These are phyloP conservation scores for Menidia beryllina DNA, from an alignment of 2,113 vertebrate genomes.

Conservation along the genomic window DNA sequence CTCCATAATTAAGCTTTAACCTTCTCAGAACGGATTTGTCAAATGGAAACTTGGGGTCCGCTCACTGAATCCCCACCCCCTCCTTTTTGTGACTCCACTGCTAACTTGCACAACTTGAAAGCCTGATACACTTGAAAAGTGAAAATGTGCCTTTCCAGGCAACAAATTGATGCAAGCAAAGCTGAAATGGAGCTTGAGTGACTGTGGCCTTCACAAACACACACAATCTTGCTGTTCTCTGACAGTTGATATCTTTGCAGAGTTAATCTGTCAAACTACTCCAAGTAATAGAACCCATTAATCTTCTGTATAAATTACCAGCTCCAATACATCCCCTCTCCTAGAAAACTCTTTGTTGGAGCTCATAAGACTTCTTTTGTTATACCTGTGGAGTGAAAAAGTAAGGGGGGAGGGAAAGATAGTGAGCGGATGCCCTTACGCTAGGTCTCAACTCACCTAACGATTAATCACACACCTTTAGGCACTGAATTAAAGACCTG, in stretches of 20 bases:
- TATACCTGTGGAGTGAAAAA: slow-evolving; percentile 76
- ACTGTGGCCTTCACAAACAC: slow-evolving; percentile 10
- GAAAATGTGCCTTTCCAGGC: slow-evolving; percentile 1
- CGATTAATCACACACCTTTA: slow-evolving; percentile 81
- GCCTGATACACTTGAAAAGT: slow-evolving; percentile 1
- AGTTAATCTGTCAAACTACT: slow-evolving; percentile 65
- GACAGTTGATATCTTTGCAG: slow-evolving; percentile 40
- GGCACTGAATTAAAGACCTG: slow-evolving; percentile 80
- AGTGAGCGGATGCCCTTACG: slow-evolving; percentile 52
- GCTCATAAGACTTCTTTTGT: slow-evolving; percentile 77
- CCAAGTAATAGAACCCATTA: slow-evolving; percentile 68
- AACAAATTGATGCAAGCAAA: not conserved
- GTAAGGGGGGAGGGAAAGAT: slow-evolving; percentile 58
- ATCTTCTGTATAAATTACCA: slow-evolving; percentile 71
- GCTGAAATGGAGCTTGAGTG: not conserved
- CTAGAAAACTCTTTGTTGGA: slow-evolving; percentile 55
- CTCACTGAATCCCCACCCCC: slow-evolving; percentile 39
- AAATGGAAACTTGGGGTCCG: slow-evolving; percentile 72
- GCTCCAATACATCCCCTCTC: slow-evolving; percentile 51
- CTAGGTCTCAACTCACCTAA: slow-evolving; percentile 76
- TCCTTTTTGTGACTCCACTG: slow-evolving; percentile 22
- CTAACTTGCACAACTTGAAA: slow-evolving; percentile 37
- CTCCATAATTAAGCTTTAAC: slow-evolving; percentile 82
- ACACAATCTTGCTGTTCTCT: not conserved
- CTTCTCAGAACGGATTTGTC: slow-evolving; percentile 83